Evolutionary conservation across 2,113 vertebrate genomes (phyloP), one percentile per base, ranked within the genome.

Genomic region (Falco punctatus): DNA sequence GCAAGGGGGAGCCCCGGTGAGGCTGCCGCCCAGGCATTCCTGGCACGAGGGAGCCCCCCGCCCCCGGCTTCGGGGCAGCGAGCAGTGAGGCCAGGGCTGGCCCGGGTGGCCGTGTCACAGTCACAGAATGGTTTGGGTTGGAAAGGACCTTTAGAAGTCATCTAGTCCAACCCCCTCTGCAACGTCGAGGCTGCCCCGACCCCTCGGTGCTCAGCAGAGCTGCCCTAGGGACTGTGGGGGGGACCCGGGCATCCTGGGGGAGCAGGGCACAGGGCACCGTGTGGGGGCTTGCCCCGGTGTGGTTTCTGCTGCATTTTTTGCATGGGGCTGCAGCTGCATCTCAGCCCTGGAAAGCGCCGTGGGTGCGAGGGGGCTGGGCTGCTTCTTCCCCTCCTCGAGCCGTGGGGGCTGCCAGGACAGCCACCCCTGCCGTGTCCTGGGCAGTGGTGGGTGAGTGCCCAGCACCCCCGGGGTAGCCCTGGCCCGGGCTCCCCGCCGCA

Each of bases 31-130:
- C 30, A 9, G 8, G 30, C 5, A 3, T 42, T 24, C 32, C 5
- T 6, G 0, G 24, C 40, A 19, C 0, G 1, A 57, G 22, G 61
- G 55, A 86, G 62, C 10, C 6, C 7, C 5, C 0, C 8, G 5
- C 5, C 40, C 17, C 6, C 10, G 49, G 14, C 26, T 65, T 42
- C 2, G 0, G 46, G 62, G 4, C 32, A 73, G 67, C 2, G 2
- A 64, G 52, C 2, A 2, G 1, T 3, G 8, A 33, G 13, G 15
- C 20, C 77, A 58, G 14, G 28, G 28, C 49, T 46, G 77, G 5
- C 7, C 42, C 26, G 32, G 17, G 20, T 16, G 72, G 51, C 16
- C 20, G 6, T 8, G 8, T 15, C 71, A 30, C 21, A 28, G 30
- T 49, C 33, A 62, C n/a, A 61, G 59, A 35, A 15, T 11, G 14